phyloP scores from a whole-genome alignment of 2,113 vertebrate species.

The Coryphaenoides rupestris region DNA sequence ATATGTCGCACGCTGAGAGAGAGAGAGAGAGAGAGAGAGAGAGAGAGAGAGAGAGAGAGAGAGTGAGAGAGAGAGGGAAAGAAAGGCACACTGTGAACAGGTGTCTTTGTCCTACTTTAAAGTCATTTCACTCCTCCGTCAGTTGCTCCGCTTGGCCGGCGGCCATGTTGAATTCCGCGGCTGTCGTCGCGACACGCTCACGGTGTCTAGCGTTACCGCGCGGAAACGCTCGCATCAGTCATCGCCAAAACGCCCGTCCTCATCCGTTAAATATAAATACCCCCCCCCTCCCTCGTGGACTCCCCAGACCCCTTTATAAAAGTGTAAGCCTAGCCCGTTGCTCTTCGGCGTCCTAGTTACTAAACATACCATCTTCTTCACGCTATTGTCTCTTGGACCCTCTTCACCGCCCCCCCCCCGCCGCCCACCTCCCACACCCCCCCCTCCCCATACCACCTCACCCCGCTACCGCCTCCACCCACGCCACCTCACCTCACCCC shows the following conservation, averaged over 20 bases:
- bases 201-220: constrained; percentile 59
- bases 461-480: neutral
- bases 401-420: neutral
- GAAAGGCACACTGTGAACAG: constrained; percentile 60
- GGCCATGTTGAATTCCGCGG: constrained; percentile 50
- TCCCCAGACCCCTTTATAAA: constrained; percentile 31
- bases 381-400: constrained; percentile 70
- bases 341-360: too few relatives aligned
- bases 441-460: neutral
- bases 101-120: constrained; percentile 68
- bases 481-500: constrained; percentile 12
- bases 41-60: constrained; percentile 32
- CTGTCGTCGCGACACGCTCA: constrained; percentile 57
- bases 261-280: constrained; percentile 64
- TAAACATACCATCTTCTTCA: constrained; percentile 39
- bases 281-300: constrained; percentile 6
- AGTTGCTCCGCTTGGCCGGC: constrained; percentile 30
- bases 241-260: constrained; percentile 41
- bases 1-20: neutral
- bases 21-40: constrained; percentile 10
- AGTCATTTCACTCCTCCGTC: constrained; percentile 35
- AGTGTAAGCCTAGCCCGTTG: constrained; percentile 57
- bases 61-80: constrained; percentile 7
- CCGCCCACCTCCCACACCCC: neutral
- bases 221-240: constrained; percentile 52